Evolutionary conservation across 2,888 invertebrate genomes (phyloP), one percentile per base, ranked within the genome.

Genomic region (Cheiracanthium punctorium): DNA sequence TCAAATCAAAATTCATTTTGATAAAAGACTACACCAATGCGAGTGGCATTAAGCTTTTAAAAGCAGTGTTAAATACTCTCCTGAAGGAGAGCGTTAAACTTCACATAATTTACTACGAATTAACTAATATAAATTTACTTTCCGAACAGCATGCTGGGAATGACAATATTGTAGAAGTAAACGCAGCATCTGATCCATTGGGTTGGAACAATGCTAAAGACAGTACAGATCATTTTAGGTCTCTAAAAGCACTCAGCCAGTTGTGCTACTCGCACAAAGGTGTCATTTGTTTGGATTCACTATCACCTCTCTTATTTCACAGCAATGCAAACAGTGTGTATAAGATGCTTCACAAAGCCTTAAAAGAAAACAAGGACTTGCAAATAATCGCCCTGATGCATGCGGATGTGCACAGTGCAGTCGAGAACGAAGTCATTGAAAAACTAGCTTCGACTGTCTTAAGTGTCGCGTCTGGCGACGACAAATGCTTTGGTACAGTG

Each of bases 341-440:
- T 32, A 74, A 71, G 33, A 12, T 43, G 0, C 33, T 85, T 0
- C 69, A 85, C 33, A 80, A 75, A 80, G 2, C 75, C n/a, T n/a
- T n/a, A n/a, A n/a, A n/a, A n/a, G n/a, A n/a, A n/a, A n/a, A n/a
- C n/a, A n/a, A n/a, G n/a, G n/a, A n/a, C n/a, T n/a, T n/a, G n/a
- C n/a, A n/a, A n/a, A n/a, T n/a, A n/a, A n/a, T n/a, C n/a, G n/a
- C 85, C 8, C 29, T 85, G 7, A 14, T 80, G 52, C 75, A 80
- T 75, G 14, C 41, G n/a, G 64, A 75, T 65, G 80, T 75, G 2
- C 85, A 85, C 20, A 30, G 43, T 43, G 1, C 17, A 4, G n/a
- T 24, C 29, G 85, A 80, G 28, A 75, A n/a, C 20, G 70, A 74
- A 5, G 32, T 85, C n/a, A 20, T 80, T 17, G 64, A 75, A 28